Percentiles rank a stretch among this genome's conserved stretches.
Evolutionary conservation across 2,888 invertebrate species (phyloP).

Genomic region (Malachius bipustulatus): DNA sequence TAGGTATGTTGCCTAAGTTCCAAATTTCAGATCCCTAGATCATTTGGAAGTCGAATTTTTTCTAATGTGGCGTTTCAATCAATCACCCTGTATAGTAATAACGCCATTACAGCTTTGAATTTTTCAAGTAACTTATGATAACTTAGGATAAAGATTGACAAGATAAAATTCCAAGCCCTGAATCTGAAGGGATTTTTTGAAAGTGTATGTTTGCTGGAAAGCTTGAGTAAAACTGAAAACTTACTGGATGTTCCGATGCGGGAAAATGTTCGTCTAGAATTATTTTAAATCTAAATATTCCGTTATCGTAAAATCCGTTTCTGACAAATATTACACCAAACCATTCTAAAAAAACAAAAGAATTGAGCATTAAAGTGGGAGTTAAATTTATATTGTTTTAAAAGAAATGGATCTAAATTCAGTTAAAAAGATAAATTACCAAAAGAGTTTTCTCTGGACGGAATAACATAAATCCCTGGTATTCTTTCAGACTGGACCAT

Average conservation of each 20-base stretch:
- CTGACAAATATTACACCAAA: constrained; percentile 84
- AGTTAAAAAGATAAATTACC: constrained; percentile 44
- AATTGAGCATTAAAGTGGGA: too few species aligned
- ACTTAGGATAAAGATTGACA: too few species aligned
- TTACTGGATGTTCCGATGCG: constrained; percentile 67
- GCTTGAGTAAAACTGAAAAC: constrained; percentile 27
- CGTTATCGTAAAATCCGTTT: constrained; percentile 79
- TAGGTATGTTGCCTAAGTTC: too few species aligned
- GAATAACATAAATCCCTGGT: constrained; percentile 85
- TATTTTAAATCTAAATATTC: constrained; percentile 80
- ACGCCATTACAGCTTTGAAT: too few species aligned
- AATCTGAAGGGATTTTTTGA: background rate
- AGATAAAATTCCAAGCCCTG: too few species aligned
- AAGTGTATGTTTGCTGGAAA: constrained; percentile 1
- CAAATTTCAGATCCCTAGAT: too few species aligned
- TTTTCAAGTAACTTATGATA: too few species aligned
- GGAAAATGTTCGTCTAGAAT: constrained; percentile 82
- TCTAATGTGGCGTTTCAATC: too few species aligned
- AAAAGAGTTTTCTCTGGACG: constrained; percentile 71
- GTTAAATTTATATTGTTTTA: too few species aligned
- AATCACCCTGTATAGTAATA: too few species aligned
- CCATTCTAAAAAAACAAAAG: constrained; percentile 57
- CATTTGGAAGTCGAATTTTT: too few species aligned
- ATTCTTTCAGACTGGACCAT: constrained; percentile 75
- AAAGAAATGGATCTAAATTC: constrained; percentile 7